A percentile compares a stretch with the other conserved stretches of the same genome.
These are phyloP conservation scores for Globodera rostochiensis DNA, from an alignment of 1,140 invertebrate species.

Conservation along the genomic window DNA sequence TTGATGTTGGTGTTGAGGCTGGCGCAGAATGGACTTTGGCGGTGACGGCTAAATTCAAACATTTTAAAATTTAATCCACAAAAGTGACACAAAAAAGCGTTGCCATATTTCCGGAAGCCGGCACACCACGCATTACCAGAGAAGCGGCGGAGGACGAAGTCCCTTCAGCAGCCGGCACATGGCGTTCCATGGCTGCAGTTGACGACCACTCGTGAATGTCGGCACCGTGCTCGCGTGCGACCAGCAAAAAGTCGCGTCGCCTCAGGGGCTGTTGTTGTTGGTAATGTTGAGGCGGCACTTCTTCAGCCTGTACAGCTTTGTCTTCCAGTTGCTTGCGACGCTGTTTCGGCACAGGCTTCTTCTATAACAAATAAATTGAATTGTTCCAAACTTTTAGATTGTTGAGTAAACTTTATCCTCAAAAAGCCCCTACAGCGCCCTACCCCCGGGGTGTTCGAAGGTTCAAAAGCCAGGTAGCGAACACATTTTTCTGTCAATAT, in stretches of 20 bases:
- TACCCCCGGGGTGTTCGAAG: neutral
- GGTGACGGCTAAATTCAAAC: neutral
- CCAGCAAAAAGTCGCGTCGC: conserved; percentile 13
- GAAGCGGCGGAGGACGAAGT: neutral
- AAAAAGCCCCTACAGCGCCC: no score
- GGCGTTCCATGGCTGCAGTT: neutral
- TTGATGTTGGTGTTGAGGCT: neutral
- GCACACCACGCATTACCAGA: neutral
- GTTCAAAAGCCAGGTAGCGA: neutral
- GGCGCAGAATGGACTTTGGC: neutral
- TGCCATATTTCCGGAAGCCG: neutral
- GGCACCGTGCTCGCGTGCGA: conserved; percentile 21
- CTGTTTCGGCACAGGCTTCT: conserved; percentile 1
- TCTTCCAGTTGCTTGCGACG: neutral
- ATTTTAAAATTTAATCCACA: neutral
- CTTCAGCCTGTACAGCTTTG: neutral
- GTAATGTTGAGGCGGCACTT: neutral
- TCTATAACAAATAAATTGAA: neutral
- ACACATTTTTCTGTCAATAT: neutral
- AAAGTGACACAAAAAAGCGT: neutral
- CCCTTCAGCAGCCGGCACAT: neutral
- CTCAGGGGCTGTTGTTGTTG: neutral
- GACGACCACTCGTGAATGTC: conserved; percentile 20
- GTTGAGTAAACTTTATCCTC: neutral
- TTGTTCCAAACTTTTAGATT: neutral